These are phyloP conservation scores for Saturnia japonica DNA, from an alignment of 2,888 invertebrate genomes.

Conservation along the genomic window DNA sequence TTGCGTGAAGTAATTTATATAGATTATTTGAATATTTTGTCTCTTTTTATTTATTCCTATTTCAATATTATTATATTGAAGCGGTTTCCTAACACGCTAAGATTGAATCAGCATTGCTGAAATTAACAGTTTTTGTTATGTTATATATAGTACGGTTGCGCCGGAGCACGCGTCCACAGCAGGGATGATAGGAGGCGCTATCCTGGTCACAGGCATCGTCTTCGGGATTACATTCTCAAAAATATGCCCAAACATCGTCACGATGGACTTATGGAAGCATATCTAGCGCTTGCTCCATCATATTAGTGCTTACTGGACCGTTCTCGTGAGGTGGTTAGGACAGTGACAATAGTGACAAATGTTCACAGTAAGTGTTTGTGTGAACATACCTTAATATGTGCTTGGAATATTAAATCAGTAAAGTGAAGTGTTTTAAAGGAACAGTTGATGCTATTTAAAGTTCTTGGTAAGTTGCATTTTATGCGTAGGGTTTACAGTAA, in stretches of 20 bases:
- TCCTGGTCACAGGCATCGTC: constrained; percentile 94
- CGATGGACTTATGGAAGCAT: constrained; percentile 42
- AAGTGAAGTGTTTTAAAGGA: not conserved
- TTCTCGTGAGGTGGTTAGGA: constrained; percentile 39
- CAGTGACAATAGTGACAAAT: constrained; percentile 25
- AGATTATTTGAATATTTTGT: no score
- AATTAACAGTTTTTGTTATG: not conserved
- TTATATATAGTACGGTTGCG: constrained; percentile 85
- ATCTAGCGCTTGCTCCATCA: constrained; percentile 59
- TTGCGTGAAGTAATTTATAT: no score
- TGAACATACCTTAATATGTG: not conserved
- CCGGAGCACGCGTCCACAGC: constrained; percentile 91
- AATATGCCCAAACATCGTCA: constrained; percentile 84
- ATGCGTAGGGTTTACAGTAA: not conserved
- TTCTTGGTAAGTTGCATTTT: constrained; percentile 5
- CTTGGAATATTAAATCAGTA: not conserved
- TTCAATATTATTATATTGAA: no score
- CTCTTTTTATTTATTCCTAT: no score
- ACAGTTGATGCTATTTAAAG: not conserved
- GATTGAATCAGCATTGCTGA: no score
- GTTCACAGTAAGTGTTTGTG: not conserved
- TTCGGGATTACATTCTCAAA: constrained; percentile 89
- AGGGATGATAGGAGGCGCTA: constrained; percentile 98
- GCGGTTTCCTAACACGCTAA: no score
- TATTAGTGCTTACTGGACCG: constrained; percentile 50